Evolutionary conservation across 2,888 invertebrate species (phyloP), one percentile per base, ranked within the genome.

Genomic region (Crioceris asparagi): DNA sequence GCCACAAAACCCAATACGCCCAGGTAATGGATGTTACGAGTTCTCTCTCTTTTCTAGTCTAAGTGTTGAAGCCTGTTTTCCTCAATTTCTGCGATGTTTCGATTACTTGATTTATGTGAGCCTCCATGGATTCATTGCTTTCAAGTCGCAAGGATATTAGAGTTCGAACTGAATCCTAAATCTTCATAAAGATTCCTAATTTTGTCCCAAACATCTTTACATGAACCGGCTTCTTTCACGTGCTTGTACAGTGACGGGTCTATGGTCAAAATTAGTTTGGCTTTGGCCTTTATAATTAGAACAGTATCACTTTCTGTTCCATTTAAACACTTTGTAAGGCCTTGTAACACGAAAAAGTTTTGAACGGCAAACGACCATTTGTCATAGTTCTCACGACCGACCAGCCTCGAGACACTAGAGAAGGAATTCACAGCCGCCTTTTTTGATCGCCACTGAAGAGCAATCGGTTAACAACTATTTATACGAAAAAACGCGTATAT

Each of bases 191-290:
- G 36, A 23, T 32, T 14, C 29, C 41, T 46, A 15, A 51, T 32
- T 35, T 43, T 50, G 8, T 35, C 38, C 46, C 45, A 51, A 31
- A 32, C 25, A 31, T 39, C 30, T 35, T 39, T 35, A 3, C 17
- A 15, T 3, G 35, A 27, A 7, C 12, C 14, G 7, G 33, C 14
- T 3, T 33, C 23, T 33, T 48, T 51, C 30, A 51, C 42, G 36
- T 55, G 53, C 11, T 49, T 40, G 39, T 43, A 54, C 7, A 53
- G 36, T 10, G 46, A 44, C 32, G 44, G 38, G 36, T 48, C 52
- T 6, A 51, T 40, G 10, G 47, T 44, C 30, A 46, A 40, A 7
- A 46, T 25, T 17, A 45, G 12, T 35, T 44, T 46, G 4, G 47
- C 44, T 21, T 38, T 40, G 12, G 40, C 38, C n/a, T n/a, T n/a